A percentile compares a stretch with the other conserved stretches of the same genome.
These are phyloP conservation scores for Hemithea aestivaria DNA, from an alignment of 2,888 invertebrate species.

Conservation along the genomic window DNA sequence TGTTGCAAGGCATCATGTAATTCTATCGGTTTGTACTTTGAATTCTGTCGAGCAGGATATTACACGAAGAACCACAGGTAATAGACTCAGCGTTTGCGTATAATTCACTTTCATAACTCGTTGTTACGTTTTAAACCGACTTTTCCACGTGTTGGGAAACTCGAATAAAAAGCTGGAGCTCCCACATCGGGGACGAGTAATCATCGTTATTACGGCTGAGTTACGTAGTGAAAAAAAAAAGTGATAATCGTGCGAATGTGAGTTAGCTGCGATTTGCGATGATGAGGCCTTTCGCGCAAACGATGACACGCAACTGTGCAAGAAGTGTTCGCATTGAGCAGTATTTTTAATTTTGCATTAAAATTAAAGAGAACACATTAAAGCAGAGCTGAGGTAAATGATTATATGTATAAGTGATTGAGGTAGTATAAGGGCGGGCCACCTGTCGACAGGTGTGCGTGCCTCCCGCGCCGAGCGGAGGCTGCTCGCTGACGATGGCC, in stretches of 20 bases:
- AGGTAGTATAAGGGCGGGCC: conserved; percentile 28
- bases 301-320: conserved; percentile 47
- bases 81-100: conserved; percentile 60
- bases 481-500: conserved; percentile 54
- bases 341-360: too few relatives aligned
- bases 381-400: conserved; percentile 24
- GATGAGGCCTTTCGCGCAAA: conserved; percentile 56
- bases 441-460: conserved; percentile 74
- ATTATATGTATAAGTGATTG: conserved; percentile 21
- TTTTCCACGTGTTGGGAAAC: conserved; percentile 73
- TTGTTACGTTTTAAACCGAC: conserved; percentile 67
- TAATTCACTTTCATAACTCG: conserved; percentile 73
- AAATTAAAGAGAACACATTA: too few relatives aligned
- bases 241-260: conserved; percentile 52
- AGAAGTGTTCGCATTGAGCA: conserved; percentile 27
- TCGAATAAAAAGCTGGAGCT: conserved; percentile 64
- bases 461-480: conserved; percentile 37
- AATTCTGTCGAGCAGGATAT: conserved; percentile 58
- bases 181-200: conserved; percentile 67
- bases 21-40: conserved; percentile 28
- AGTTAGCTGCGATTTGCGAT: conserved; percentile 48
- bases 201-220: conserved; percentile 53
- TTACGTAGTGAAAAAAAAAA: conserved; percentile 51
- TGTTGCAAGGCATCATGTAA: conserved; percentile 43
- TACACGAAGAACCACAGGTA: conserved; percentile 53